phyloP scores from a whole-genome alignment of 2,113 vertebrate species.

The Gadus chalcogrammus region DNA sequence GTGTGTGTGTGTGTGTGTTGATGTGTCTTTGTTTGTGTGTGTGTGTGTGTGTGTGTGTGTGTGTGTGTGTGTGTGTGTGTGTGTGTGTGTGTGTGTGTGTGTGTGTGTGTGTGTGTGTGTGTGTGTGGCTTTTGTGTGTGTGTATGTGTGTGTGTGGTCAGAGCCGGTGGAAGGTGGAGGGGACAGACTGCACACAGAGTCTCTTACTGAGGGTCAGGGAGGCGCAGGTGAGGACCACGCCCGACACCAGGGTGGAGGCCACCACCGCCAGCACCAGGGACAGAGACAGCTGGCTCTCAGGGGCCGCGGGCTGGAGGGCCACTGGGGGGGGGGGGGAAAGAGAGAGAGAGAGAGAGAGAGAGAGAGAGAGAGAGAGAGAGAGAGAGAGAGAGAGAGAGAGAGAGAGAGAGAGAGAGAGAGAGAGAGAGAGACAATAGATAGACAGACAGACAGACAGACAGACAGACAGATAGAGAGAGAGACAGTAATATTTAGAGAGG shows the following conservation, averaged over 20 bases:
- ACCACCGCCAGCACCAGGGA: constrained; percentile 81
- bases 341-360: background rate
- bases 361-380: background rate
- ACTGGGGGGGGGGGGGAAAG: constrained; percentile 31
- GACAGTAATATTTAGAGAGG: too few relatives aligned
- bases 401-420: too few relatives aligned
- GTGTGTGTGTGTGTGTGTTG: constrained; percentile 3
- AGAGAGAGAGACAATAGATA: too few relatives aligned
- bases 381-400: too few relatives aligned
- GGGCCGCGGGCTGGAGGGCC: constrained; percentile 50
- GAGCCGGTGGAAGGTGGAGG: constrained; percentile 72
- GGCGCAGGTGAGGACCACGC: constrained; percentile 78
- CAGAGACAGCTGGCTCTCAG: constrained; percentile 71
- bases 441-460: too few relatives aligned
- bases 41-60: too few relatives aligned
- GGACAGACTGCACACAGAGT: constrained; percentile 68
- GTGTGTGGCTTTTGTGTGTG: background rate
- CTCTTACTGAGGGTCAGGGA: constrained; percentile 85
- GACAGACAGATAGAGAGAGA: too few relatives aligned
- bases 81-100: too few relatives aligned
- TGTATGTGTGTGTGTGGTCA: constrained; percentile 46
- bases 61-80: too few relatives aligned
- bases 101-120: too few relatives aligned
- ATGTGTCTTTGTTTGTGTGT: too few relatives aligned
- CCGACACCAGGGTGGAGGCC: constrained; percentile 75